phyloP scores from a whole-genome alignment of 2,888 invertebrate genomes.

The Anodontia alba region DNA sequence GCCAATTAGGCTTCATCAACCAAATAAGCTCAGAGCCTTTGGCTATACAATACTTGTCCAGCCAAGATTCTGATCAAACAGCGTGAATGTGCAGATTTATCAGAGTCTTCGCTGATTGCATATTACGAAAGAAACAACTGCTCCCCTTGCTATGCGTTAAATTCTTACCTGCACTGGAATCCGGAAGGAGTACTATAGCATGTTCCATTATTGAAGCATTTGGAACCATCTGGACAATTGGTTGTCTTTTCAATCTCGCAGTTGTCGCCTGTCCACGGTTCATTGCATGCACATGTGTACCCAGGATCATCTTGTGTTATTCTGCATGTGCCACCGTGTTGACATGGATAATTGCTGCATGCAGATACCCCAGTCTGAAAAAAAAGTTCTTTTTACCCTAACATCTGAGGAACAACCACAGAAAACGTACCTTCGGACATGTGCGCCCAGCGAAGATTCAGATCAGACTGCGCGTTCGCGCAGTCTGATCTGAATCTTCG shows the following conservation, averaged over 20 bases:
- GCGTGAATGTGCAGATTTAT: not conserved
- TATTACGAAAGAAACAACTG: not conserved
- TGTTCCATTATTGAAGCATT: slow-evolving; percentile 55
- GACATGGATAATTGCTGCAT: slow-evolving; percentile 60
- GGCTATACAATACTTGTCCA: too few species aligned
- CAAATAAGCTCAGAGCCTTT: too few species aligned
- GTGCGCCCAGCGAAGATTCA: too few species aligned
- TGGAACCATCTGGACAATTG: slow-evolving; percentile 41
- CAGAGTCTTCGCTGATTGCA: not conserved
- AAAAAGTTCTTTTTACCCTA: not conserved
- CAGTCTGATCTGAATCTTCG: too few species aligned
- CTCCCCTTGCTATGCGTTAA: not conserved
- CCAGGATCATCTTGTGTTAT: not conserved
- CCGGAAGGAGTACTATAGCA: slow-evolving; percentile 53
- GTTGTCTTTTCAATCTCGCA: slow-evolving; percentile 56
- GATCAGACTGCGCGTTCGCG: too few species aligned
- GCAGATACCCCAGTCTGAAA: slow-evolving; percentile 28
- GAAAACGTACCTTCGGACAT: too few species aligned
- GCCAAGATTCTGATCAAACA: not conserved
- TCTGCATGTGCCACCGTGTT: slow-evolving; percentile 61
- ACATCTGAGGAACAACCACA: too few species aligned
- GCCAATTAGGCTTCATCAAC: too few species aligned
- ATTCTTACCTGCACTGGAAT: slow-evolving; percentile 50
- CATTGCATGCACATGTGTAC: slow-evolving; percentile 50
- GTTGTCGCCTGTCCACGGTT: slow-evolving; percentile 57